A percentile compares a stretch with the other conserved stretches of the same genome.
phyloP scores from a whole-genome alignment of 2,888 invertebrate genomes.

The Serripes groenlandicus region DNA sequence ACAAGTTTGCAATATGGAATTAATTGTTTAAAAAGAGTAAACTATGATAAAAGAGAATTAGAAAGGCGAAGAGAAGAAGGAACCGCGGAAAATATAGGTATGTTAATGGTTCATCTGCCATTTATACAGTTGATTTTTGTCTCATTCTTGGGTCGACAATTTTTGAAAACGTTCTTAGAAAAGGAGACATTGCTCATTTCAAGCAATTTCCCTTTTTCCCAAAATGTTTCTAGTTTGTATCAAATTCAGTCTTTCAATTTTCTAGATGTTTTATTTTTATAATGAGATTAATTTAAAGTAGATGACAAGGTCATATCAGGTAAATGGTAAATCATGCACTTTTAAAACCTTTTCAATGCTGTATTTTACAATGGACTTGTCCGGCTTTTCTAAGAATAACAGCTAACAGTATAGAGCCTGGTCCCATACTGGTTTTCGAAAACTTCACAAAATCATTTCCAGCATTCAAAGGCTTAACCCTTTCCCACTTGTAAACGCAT shows the following conservation, averaged over 20 bases:
- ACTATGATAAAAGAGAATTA: slow-evolving; percentile 95
- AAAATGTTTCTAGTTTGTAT: neutral
- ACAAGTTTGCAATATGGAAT: slow-evolving; percentile 99
- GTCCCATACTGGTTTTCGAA: no score
- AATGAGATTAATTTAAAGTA: neutral
- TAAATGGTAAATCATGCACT: no score
- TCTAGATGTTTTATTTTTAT: neutral
- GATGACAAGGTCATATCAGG: no score
- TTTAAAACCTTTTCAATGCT: no score
- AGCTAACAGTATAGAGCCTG: no score
- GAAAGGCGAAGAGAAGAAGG: slow-evolving; percentile 96
- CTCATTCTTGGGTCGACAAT: no score
- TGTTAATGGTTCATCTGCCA: slow-evolving; percentile 2
- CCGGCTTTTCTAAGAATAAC: no score
- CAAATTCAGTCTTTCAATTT: neutral
- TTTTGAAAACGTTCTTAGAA: neutral
- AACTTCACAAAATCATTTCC: no score
- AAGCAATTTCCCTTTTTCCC: neutral
- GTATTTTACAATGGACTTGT: no score
- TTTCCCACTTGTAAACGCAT: neutral
- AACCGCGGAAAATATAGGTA: slow-evolving; percentile 91
- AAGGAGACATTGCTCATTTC: neutral
- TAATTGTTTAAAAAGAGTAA: slow-evolving; percentile 97
- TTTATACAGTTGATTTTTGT: neutral
- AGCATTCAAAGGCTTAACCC: no score